Evolutionary conservation across 1,140 invertebrate species (phyloP), one percentile per base, ranked within the genome.

Genomic region (Ceratosolen solmsi): DNA sequence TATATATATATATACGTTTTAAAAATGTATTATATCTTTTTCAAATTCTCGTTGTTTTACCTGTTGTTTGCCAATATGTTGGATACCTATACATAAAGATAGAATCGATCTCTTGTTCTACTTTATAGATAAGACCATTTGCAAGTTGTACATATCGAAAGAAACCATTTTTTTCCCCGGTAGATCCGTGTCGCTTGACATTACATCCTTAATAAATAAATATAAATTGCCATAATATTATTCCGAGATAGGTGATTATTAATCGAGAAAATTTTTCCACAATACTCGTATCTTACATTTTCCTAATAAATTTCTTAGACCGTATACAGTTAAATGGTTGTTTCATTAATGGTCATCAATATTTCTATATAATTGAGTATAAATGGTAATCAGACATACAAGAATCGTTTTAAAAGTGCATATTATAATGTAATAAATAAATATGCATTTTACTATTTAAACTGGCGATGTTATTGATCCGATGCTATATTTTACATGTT

Each of bases 101-200:
- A 8, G 33, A 68, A 68, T 68, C 63, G 33, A 68, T 38, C 9
- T 68, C 20, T 68, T n/a, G 36, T 68, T 68, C 63, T 38, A 38
- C 8, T 38, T 68, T n/a, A 68, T 2, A 68, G 33, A 68, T 68
- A 68, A 68, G 63, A n/a, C 63, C 58, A 38, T 68, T 68, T 68
- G 20, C 63, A 38, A 36, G 63, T 63, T 22, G 38, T 9, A n/a
- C 20, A 7, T 9, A 68, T 68, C 33, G 33, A 36, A n/a, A 33
- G 20, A 38, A 68, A n/a, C 63, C 0, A 15, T 4, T 54, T 54
- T 63, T 63, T 63, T 33, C 25, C 13, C 30, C 30, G 17, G 15
- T 65, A 65, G 36, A 36, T 65, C 4, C 36, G 8, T 36, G 4
- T 5, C 17, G 27, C 30, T 22, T 3, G 30, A 5, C 25, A n/a